phyloP scores from a whole-genome alignment of 2,113 vertebrate species.

The Indri indri region DNA sequence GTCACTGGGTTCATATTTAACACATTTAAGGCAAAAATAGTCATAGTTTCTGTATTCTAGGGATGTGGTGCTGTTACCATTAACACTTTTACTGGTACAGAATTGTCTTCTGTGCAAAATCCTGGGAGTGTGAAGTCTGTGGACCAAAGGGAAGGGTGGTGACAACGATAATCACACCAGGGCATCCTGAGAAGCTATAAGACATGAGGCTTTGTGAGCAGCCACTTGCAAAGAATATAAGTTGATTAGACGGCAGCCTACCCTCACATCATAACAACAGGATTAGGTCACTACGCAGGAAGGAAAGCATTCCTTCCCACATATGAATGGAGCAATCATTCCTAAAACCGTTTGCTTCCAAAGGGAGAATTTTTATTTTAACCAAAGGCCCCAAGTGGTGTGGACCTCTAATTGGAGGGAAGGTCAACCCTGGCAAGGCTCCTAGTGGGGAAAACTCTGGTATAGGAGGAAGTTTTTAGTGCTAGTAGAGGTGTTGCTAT shows the following conservation, averaged over 20 bases:
- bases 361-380: constrained; percentile 78
- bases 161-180: neutral
- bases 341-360: constrained; percentile 75
- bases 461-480: constrained; percentile 68
- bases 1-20: neutral
- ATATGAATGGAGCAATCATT: constrained; percentile 60
- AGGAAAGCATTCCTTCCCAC: neutral
- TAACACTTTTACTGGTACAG: neutral
- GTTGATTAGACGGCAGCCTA: constrained; percentile 41
- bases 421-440: constrained; percentile 68
- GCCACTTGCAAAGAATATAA: constrained; percentile 66
- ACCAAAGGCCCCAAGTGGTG: constrained; percentile 34
- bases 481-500: constrained; percentile 73
- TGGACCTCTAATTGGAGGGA: constrained; percentile 70
- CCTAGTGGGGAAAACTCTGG: constrained; percentile 46
- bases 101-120: neutral
- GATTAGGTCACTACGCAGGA: neutral
- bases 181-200: accelerated
- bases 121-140: neutral
- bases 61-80: neutral
- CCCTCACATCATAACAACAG: constrained; percentile 64
- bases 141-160: neutral
- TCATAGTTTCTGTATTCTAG: neutral
- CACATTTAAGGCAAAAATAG: constrained; percentile 6
- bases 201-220: constrained; percentile 40